A percentile compares a stretch with the other conserved stretches of the same genome.
Evolutionary conservation across 2,888 invertebrate genomes (phyloP).

Genomic region (Trachelus iudaicus): DNA sequence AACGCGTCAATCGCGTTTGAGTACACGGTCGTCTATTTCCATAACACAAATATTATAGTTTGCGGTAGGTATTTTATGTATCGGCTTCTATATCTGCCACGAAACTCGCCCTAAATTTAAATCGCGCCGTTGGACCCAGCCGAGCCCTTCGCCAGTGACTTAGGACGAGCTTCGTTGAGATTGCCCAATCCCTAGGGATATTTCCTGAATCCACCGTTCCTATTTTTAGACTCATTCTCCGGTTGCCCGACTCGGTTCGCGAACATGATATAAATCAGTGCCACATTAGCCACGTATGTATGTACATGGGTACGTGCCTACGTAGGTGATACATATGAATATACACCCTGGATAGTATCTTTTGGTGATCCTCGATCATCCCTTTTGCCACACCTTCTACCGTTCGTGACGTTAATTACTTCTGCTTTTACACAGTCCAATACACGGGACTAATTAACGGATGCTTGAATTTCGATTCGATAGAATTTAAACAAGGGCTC

Average conservation of each 20-base stretch:
- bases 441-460: background rate
- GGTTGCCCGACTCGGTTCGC: constrained; percentile 24
- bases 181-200: constrained; percentile 43
- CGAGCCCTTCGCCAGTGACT: background rate
- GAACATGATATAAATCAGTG: background rate
- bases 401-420: background rate
- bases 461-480: background rate
- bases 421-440: background rate
- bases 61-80: constrained; percentile 17
- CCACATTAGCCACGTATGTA: background rate
- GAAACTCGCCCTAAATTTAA: constrained; percentile 11
- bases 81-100: constrained; percentile 8
- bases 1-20: constrained; percentile 8
- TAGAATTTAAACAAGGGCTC: background rate
- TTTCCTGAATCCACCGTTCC: constrained; percentile 34
- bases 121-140: background rate
- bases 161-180: constrained; percentile 29
- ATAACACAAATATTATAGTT: constrained; percentile 22
- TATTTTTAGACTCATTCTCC: constrained; percentile 43
- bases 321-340: background rate
- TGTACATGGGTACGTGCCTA: background rate
- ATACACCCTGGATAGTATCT: background rate
- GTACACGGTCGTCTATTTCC: constrained; percentile 17
- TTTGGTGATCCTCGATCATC: background rate
- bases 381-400: background rate